phyloP scores from a whole-genome alignment of 2,888 invertebrate genomes.

The Cheilosia pagana region DNA sequence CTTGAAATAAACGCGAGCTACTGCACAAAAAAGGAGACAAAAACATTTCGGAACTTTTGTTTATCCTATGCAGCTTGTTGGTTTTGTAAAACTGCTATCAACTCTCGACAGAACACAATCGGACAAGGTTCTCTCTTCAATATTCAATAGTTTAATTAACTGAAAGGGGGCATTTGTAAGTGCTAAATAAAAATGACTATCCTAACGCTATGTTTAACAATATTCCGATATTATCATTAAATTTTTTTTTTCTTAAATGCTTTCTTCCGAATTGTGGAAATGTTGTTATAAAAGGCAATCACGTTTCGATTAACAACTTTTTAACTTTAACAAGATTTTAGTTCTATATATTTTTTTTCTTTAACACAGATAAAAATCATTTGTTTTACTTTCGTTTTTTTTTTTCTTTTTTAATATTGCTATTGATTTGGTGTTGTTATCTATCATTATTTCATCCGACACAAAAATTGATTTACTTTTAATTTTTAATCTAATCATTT shows the following conservation, averaged over 20 bases:
- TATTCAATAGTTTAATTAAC: not conserved
- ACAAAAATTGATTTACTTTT: conserved; percentile 31
- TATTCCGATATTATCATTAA: conserved; percentile 11
- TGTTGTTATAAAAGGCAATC: conserved; percentile 72
- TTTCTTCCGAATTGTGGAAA: conserved; percentile 62
- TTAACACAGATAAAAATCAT: conserved; percentile 70
- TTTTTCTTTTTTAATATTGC: conserved; percentile 59
- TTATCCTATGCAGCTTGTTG: not conserved
- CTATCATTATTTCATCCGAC: conserved; percentile 46
- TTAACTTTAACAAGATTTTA: conserved; percentile 69
- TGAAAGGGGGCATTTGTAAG: conserved; percentile 14
- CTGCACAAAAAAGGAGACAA: not conserved
- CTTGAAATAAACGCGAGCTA: conserved; percentile 16
- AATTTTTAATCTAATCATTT: conserved; percentile 50
- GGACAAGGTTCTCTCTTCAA: not conserved
- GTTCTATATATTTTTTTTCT: not conserved
- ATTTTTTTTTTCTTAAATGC: conserved; percentile 56
- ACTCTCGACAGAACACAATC: not conserved
- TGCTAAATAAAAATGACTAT: conserved; percentile 62
- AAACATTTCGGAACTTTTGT: not conserved
- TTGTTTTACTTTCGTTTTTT: conserved; percentile 24
- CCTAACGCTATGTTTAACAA: conserved; percentile 33
- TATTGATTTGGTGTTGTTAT: conserved; percentile 65
- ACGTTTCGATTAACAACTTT: conserved; percentile 73
- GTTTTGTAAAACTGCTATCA: too few species aligned